Base-by-base conservation (phyloP, 2,113 vertebrate species). In the Raja brachyura region DNA sequence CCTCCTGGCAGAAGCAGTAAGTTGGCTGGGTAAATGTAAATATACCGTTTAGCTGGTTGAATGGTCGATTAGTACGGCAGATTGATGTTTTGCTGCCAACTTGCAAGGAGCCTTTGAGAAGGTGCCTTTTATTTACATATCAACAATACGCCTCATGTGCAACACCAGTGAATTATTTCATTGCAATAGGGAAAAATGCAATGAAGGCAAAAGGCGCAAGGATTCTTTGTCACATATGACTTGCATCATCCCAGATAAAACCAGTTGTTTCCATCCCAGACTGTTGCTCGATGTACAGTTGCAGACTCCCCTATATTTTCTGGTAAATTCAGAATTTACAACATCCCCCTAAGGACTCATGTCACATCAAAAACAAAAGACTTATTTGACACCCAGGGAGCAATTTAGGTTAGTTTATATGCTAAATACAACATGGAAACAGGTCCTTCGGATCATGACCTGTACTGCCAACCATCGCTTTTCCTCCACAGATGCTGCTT, bases 61-160 rank as follows among this genome's bases (percentile, higher is more conserved):
- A 90, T 22, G 88, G 33, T 9, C 20, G 25, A 54, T 25, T 54
- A 92, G 25, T 73, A 74, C 22, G 25, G 68, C 18, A 48, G 31
- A 25, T 92, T 92, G 68, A 54, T 92, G 22, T 92, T 92, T 74
- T 73, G 66, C 39, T 74, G 25, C 63, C 25, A 79, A 93, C 94
- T 95, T 94, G 93, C 93, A 93, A 93, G 73, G 25, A 93, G 93
- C 94, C 93, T 78, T 79, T 93, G 94, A 93, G 93, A 95, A 93
- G 78, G 94, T 94, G 94, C 93, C 93, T 74, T 93, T 90, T 95
- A 95, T 94, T 93, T 95, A 95, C 95, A 95, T 95, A 95, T 95
- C 95, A 96, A 96, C 95, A 96, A 76, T 93, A 61, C 90, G n/a
- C 93, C 81, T 93, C 70, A 88, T 73, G 95, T 94, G 93, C 63